Base-by-base conservation (phyloP, 2,113 vertebrate species). In the Trematocara stigmaticum region DNA sequence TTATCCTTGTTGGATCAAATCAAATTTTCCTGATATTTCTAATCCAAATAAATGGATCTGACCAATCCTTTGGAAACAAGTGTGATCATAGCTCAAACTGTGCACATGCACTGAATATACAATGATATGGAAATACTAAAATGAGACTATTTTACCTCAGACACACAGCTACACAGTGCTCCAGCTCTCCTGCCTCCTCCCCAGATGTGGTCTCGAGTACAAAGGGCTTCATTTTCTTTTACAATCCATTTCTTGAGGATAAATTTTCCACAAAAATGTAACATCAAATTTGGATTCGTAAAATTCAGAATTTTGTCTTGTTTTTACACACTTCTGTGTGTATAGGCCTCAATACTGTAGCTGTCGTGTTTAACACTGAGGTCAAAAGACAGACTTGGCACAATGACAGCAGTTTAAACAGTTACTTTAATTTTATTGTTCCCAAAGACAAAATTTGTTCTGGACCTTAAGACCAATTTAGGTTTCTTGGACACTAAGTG, bases 1-100 rank as follows among this genome's bases (percentile, higher is more conserved):
- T 1, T 6, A 23, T 55, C 52, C 23, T 55, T 23, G 2, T 2
- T 23, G 6, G 20, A 55, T 55, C 52, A 55, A 55, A 55, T 55
- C 0, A 0, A 55, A 1, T 6, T 55, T 23, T 55, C 23, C 20
- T 0, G 10, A 1, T 55, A 55, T 55, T 55, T 55, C 52, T 12
- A 55, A 55, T 55, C 10, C 52, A 55, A 55, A 55, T 55, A 23
- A 23, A 55, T 12, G 2, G 3, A 55, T 55, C 52, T 55, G 52
- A 55, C 3, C 52, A 55, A 23, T 23, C 20, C 6, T 55, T 12
- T 55, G 52, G 52, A 55, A 55, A 55, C 20, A 1, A 55, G 20
- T 55, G 20, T 23, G 52, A 6, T 55, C 52, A 55, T 23, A 23
- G 20, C 20, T 55, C 52, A 55, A 55, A 55, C 20, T 55, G 10